These are phyloP conservation scores for Drosophila rellima DNA, from an alignment of 2,888 invertebrate genomes.

Conservation along the genomic window DNA sequence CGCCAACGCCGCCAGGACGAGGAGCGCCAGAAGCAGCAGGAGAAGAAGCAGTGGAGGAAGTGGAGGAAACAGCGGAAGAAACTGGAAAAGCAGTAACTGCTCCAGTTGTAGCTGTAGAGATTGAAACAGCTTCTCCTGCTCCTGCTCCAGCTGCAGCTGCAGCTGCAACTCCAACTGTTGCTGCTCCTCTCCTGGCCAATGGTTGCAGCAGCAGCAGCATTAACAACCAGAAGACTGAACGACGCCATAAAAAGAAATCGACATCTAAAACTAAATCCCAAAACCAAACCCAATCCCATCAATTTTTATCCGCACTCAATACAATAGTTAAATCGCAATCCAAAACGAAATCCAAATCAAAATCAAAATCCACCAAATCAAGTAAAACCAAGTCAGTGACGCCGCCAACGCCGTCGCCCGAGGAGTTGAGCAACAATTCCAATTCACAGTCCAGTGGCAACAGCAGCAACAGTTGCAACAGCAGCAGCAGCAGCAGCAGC, in stretches of 20 bases:
- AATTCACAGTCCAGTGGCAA: background rate
- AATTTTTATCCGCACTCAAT: background rate
- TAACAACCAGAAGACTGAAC: constrained; percentile 14
- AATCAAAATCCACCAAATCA: background rate
- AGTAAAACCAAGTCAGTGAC: background rate
- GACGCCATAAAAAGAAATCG: background rate
- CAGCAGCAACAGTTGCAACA: constrained; percentile 3
- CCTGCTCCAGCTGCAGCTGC: background rate
- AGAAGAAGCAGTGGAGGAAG: background rate
- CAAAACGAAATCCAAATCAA: background rate
- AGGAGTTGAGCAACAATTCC: constrained; percentile 41
- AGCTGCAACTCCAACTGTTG: background rate
- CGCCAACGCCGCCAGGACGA: background rate
- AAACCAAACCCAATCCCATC: background rate
- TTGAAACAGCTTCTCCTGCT: background rate
- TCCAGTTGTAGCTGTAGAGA: background rate
- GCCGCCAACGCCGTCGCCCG: constrained; percentile 4
- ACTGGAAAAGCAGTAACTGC: background rate
- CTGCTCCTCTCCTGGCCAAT: background rate
- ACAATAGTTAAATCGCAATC: background rate
- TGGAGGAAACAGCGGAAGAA: background rate
- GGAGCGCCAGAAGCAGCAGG: background rate
- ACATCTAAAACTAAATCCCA: background rate
- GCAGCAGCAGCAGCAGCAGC: constrained; percentile 3
- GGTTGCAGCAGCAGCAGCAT: background rate